Evolutionary conservation across 2,113 vertebrate genomes (phyloP).

Genomic region (Laticauda laticaudata): DNA sequence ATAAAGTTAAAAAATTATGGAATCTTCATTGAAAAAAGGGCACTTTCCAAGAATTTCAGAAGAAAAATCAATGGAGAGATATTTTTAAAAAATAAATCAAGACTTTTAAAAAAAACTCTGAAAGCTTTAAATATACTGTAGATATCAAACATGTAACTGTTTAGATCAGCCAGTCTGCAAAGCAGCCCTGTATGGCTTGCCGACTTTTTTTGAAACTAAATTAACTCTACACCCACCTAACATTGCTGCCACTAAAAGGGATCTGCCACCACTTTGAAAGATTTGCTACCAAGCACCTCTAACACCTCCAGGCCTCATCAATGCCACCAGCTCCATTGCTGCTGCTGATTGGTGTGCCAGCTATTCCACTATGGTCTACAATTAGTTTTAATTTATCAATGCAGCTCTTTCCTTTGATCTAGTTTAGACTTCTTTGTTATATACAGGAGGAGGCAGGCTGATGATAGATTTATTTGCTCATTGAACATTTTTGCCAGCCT

Average conservation of each 20-base stretch:
- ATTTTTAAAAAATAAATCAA: background rate
- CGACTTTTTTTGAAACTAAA: background rate
- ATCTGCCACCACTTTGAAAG: background rate
- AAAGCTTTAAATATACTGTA: background rate
- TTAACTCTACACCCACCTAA: background rate
- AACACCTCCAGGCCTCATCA: background rate
- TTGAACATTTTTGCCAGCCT: background rate
- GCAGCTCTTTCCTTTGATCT: background rate
- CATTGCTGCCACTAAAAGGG: background rate
- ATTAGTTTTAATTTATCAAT: background rate
- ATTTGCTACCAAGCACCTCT: background rate
- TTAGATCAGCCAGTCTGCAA: background rate
- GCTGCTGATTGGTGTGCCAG: background rate
- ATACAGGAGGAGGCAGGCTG: background rate
- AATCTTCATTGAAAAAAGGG: background rate
- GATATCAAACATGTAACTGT: background rate
- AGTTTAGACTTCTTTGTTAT: background rate
- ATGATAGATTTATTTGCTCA: background rate
- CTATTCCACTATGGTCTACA: background rate
- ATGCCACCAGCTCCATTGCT: background rate
- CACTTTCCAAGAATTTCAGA: background rate
- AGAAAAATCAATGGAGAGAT: background rate
- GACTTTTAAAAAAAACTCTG: background rate
- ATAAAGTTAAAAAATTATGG: conserved; percentile 19
- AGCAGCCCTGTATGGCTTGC: background rate